Percentiles rank a stretch among this genome's conserved stretches.
These are phyloP conservation scores for Trichogramma pretiosum DNA, from an alignment of 1,140 invertebrate species.

Conservation along the genomic window DNA sequence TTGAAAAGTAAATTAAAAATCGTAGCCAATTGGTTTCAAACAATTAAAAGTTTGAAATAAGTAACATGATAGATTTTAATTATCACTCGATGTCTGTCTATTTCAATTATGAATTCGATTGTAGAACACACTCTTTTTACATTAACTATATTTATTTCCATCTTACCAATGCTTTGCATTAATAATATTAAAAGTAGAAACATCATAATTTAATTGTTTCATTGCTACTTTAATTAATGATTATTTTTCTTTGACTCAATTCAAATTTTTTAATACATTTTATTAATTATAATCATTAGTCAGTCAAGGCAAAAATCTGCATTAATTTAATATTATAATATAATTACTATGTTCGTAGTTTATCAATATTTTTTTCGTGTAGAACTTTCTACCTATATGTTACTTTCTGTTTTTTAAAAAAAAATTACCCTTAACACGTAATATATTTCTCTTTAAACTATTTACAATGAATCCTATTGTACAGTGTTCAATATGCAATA, in stretches of 20 bases:
- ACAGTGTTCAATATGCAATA: conserved; percentile 40
- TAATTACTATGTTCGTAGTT: conserved; percentile 38
- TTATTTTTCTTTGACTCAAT: conserved; percentile 28
- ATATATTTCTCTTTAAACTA: conserved; percentile 43
- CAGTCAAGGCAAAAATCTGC: conserved; percentile 47
- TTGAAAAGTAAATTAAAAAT: conserved; percentile 1
- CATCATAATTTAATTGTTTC: conserved; percentile 39
- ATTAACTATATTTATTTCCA: conserved; percentile 32
- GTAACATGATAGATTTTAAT: conserved; percentile 19
- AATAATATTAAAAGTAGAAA: conserved; percentile 46
- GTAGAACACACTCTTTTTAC: conserved; percentile 35
- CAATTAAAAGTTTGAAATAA: conserved; percentile 6
- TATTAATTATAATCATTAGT: conserved; percentile 41
- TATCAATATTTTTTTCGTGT: conserved; percentile 31
- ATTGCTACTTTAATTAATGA: conserved; percentile 31
- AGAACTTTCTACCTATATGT: conserved; percentile 43
- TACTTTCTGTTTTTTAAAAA: conserved; percentile 48
- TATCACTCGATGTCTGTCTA: conserved; percentile 24
- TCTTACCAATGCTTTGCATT: conserved; percentile 21
- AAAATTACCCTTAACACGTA: conserved; percentile 47
- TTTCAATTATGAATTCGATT: conserved; percentile 41
- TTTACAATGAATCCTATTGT: conserved; percentile 43
- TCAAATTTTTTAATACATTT: conserved; percentile 15
- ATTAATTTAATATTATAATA: conserved; percentile 41
- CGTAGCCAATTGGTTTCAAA: conserved; percentile 1